Conservation (phyloP, 2,888 invertebrate genomes). For the Kuschelorhynchus macadamiae region DNA sequence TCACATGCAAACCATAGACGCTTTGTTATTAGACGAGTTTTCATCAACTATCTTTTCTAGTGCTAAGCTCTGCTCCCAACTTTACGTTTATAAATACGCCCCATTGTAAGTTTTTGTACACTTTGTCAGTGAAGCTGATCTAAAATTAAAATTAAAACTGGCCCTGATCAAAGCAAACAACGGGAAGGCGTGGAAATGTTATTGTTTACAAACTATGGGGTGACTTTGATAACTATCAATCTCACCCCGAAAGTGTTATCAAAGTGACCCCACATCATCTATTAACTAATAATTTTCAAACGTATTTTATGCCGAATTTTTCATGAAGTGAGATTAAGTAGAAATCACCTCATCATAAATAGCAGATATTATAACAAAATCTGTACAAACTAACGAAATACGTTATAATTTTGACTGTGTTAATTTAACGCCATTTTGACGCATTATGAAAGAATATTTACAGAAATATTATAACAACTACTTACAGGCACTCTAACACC, state of each 20-base stretch:
- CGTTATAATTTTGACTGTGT: constrained; percentile 3
- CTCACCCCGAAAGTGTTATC: constrained; percentile 7
- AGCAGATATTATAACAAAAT: no score
- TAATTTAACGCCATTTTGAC: neutral
- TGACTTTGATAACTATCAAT: constrained; percentile 1
- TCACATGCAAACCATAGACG: constrained; percentile 26
- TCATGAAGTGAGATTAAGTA: neutral
- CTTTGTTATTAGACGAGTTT: constrained; percentile 42
- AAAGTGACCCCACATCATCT: neutral
- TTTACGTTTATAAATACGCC: no score
- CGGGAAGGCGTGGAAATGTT: no score
- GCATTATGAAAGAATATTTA: constrained; percentile 1
- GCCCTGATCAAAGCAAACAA: no score
- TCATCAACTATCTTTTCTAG: constrained; percentile 42
- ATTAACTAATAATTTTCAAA: constrained; percentile 4
- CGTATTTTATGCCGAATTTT: neutral
- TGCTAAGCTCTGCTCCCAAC: constrained; percentile 23
- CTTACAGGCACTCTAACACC: constrained; percentile 3
- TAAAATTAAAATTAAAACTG: neutral
- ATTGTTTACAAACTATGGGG: neutral
- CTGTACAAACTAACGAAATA: neutral
- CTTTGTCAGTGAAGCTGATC: no score
- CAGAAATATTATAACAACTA: constrained; percentile 1
- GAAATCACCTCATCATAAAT: neutral
- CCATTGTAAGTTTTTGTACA: no score